A percentile compares a stretch with the other conserved stretches of the same genome.
Evolutionary conservation across 2,888 invertebrate genomes (phyloP).

Genomic region (Trissolcus japonicus): DNA sequence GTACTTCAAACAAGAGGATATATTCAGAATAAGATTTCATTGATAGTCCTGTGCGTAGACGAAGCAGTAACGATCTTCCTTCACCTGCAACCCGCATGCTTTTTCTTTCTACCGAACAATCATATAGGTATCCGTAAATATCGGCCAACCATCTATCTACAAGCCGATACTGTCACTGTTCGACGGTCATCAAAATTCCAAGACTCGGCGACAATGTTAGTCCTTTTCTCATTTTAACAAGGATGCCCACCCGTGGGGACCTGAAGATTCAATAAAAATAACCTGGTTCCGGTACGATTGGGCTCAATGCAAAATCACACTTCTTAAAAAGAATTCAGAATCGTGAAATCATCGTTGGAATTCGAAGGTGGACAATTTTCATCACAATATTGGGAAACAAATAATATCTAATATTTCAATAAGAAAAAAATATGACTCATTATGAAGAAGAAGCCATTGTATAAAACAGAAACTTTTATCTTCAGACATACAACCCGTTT

Average conservation of each 20-base stretch:
- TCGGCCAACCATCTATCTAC: slow-evolving; percentile 17
- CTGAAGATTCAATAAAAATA: slow-evolving; percentile 64
- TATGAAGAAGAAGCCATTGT: background rate
- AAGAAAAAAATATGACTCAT: background rate
- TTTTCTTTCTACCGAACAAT: no score
- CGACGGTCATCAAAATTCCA: slow-evolving; percentile 45
- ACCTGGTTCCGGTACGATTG: slow-evolving; percentile 14
- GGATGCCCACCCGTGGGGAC: slow-evolving; percentile 62
- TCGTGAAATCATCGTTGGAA: no score
- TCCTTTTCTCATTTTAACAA: slow-evolving; percentile 10
- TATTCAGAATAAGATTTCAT: no score
- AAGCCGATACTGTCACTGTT: slow-evolving; percentile 32
- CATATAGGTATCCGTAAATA: no score
- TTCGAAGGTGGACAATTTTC: background rate
- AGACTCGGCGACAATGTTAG: slow-evolving; percentile 26
- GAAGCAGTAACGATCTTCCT: no score
- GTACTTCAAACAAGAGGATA: no score
- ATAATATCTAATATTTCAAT: no score
- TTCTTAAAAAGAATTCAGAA: no score
- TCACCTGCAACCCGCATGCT: no score
- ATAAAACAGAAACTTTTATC: background rate
- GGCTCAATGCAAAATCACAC: no score
- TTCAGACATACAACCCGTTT: background rate
- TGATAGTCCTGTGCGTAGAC: no score
- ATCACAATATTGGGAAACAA: slow-evolving; percentile 18